Evolutionary conservation across 2,113 vertebrate genomes (phyloP).

Genomic region (Strix aluco): DNA sequence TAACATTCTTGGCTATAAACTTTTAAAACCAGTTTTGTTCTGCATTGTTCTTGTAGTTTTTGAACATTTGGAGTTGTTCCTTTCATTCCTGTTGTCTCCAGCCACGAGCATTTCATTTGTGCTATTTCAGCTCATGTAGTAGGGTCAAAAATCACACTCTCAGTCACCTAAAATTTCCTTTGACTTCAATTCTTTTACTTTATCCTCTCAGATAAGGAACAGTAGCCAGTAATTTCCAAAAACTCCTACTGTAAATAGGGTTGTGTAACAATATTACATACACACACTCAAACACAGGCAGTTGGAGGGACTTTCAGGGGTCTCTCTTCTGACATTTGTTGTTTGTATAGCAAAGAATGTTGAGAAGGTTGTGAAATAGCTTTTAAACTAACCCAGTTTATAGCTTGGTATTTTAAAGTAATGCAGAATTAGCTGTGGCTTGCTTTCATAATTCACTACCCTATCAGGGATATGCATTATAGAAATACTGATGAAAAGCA

Average conservation of each 20-base stretch:
- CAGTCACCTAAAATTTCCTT: background rate
- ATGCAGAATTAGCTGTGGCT: background rate
- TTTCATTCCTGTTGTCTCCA: background rate
- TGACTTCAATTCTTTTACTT: background rate
- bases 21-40: background rate
- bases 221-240: background rate
- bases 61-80: background rate
- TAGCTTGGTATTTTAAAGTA: background rate
- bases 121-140: background rate
- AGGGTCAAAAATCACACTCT: background rate
- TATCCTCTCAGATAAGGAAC: background rate
- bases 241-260: background rate
- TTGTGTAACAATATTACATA: background rate
- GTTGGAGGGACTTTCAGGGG: background rate
- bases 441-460: background rate
- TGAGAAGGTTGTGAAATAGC: background rate
- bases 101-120: background rate
- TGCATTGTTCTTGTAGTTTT: background rate
- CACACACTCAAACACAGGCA: background rate
- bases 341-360: background rate
- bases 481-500: background rate
- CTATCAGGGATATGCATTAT: background rate
- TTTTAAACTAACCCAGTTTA: background rate
- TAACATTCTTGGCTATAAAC: background rate
- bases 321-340: background rate